Conservation (phyloP, 2,888 invertebrate species). For the Xestia rhomboidea region DNA sequence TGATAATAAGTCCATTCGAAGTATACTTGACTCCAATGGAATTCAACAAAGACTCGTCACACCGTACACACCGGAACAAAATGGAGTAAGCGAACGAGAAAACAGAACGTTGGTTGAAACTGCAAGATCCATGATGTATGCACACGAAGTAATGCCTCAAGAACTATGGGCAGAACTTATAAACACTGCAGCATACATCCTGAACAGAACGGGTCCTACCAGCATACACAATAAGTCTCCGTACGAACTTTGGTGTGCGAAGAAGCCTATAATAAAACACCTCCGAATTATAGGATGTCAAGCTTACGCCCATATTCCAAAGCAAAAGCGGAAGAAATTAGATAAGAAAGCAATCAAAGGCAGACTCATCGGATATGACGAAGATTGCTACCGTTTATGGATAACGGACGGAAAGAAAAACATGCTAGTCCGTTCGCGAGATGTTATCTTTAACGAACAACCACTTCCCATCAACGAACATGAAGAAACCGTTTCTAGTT, state of each 20-base stretch:
- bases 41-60: not conserved
- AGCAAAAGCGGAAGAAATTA: not conserved
- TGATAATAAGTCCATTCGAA: not conserved
- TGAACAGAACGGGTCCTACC: not conserved
- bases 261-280: not conserved
- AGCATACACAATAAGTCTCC: not conserved
- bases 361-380: conserved; percentile 1
- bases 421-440: too few relatives aligned
- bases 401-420: conserved; percentile 1
- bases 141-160: not conserved
- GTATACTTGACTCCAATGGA: not conserved
- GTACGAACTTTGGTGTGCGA: not conserved
- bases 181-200: not conserved
- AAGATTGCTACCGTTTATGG: not conserved
- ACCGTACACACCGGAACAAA: not conserved
- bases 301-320: conserved; percentile 6
- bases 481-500: conserved; percentile 4
- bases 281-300: not conserved
- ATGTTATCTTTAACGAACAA: too few relatives aligned
- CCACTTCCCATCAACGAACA: not conserved
- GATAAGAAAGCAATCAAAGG: not conserved
- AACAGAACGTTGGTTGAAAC: not conserved
- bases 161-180: not conserved
- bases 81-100: conserved; percentile 3
- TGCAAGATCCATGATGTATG: not conserved